These are phyloP conservation scores for Loriculus beryllinus DNA, from an alignment of 2,797 vertebrate species.

Conservation along the genomic window DNA sequence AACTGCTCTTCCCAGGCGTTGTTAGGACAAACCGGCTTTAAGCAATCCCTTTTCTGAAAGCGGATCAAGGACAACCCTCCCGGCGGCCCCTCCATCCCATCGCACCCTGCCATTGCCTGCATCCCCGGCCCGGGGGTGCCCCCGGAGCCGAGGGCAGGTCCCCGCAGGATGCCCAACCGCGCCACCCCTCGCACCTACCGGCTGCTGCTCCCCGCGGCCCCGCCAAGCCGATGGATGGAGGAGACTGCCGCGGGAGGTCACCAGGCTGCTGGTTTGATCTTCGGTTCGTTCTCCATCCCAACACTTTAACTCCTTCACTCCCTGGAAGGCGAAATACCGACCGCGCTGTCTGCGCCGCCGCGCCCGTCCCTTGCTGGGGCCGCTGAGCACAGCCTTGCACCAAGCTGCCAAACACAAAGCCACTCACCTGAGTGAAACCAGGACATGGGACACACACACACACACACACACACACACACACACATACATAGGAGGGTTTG, in stretches of 20 bases:
- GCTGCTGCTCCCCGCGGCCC: background rate
- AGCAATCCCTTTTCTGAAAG: background rate
- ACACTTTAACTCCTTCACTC: slow-evolving; percentile 53
- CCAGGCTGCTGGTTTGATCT: slow-evolving; percentile 38
- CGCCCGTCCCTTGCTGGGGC: background rate
- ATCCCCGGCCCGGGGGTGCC: background rate
- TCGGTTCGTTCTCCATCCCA: slow-evolving; percentile 20
- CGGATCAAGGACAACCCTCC: background rate
- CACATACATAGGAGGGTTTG: background rate
- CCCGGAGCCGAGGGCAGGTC: background rate
- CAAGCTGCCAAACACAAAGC: background rate
- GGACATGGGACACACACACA: too few relatives aligned
- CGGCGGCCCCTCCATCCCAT: background rate
- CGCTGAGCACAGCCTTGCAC: background rate
- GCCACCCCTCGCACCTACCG: slow-evolving; percentile 19
- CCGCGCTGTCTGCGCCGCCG: fast-evolving
- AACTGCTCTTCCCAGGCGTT: fast-evolving
- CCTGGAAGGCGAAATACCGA: background rate
- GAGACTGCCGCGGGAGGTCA: slow-evolving; percentile 20
- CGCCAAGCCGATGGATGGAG: background rate
- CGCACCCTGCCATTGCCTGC: fast-evolving
- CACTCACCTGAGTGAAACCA: fast-evolving
- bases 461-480: too few relatives aligned
- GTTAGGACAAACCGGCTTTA: background rate
- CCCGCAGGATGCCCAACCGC: background rate